A percentile compares a stretch with the other conserved stretches of the same genome.
Conservation (phyloP, 1,140 invertebrate species). For the Oscheius sp. region DNA sequence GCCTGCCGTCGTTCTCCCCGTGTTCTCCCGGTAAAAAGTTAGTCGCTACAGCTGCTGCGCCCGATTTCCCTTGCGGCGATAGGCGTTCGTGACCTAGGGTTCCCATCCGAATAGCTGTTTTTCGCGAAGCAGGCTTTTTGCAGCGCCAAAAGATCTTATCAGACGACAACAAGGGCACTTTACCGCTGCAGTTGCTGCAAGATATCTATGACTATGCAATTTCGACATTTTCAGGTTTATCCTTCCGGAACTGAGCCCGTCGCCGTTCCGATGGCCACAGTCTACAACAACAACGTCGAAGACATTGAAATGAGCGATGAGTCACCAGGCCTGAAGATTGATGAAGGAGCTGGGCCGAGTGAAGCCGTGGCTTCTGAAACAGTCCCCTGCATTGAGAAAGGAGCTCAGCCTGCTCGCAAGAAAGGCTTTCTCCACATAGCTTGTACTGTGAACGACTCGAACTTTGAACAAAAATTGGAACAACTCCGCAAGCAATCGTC, state of each 20-base stretch:
- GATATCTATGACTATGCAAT: not conserved
- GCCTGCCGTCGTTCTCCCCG: not conserved
- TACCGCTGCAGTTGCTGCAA: not conserved
- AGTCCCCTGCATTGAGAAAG: constrained; percentile 2
- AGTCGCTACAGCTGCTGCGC: no score
- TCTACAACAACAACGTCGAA: constrained; percentile 5
- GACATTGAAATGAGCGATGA: constrained; percentile 32
- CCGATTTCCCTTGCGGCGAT: no score
- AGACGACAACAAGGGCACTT: no score
- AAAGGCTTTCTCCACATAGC: constrained; percentile 41
- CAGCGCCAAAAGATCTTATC: no score
- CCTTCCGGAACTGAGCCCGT: not conserved
- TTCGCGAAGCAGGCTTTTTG: no score
- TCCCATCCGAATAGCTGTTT: no score
- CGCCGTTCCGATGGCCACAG: not conserved
- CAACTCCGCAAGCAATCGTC: constrained; percentile 54
- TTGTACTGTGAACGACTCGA: constrained; percentile 34
- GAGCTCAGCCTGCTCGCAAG: constrained; percentile 26
- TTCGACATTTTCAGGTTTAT: not conserved
- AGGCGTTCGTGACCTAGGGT: no score
- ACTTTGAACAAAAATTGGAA: constrained; percentile 56
- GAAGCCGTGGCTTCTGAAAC: not conserved
- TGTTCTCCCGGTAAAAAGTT: no score
- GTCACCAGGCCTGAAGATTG: constrained; percentile 17
- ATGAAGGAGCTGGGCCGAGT: constrained; percentile 31